phyloP scores from a whole-genome alignment of 2,888 invertebrate genomes.

The Nymphalis polychloros region DNA sequence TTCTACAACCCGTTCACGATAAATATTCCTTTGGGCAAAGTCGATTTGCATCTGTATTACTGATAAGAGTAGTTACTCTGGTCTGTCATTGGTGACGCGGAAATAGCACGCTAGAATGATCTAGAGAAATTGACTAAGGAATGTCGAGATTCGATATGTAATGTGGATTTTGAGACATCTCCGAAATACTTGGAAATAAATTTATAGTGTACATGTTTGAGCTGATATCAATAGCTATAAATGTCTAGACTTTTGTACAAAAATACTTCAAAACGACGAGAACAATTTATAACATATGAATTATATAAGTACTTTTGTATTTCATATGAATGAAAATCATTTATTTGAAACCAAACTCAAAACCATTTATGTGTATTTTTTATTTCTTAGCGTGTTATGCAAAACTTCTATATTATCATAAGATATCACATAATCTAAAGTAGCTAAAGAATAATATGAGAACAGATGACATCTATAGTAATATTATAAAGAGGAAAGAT shows the following conservation, averaged over 20 bases:
- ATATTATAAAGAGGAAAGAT: too few species aligned
- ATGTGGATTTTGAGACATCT: conserved; percentile 9
- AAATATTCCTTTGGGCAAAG: conserved; percentile 55
- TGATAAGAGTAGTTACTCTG: conserved; percentile 44
- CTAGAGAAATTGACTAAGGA: conserved; percentile 26
- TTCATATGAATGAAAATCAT: too few species aligned
- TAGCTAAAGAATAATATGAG: too few species aligned
- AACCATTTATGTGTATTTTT: too few species aligned
- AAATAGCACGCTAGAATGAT: conserved; percentile 25
- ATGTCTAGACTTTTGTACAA: background rate
- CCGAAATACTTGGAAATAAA: conserved; percentile 3
- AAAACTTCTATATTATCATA: too few species aligned
- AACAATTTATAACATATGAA: too few species aligned
- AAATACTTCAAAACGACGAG: too few species aligned
- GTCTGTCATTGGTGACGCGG: conserved; percentile 26
- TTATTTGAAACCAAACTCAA: too few species aligned
- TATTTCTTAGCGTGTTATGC: too few species aligned
- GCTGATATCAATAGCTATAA: background rate
- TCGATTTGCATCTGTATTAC: conserved; percentile 58
- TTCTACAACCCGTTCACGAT: conserved; percentile 44
- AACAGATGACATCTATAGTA: too few species aligned
- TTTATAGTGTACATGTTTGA: background rate
- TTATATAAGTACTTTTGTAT: too few species aligned
- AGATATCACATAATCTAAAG: too few species aligned
- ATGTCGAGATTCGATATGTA: conserved; percentile 16